A percentile compares a stretch with the other conserved stretches of the same genome.
Evolutionary conservation across 2,797 vertebrate genomes (phyloP).

Genomic region (Rhynchotus rufescens): DNA sequence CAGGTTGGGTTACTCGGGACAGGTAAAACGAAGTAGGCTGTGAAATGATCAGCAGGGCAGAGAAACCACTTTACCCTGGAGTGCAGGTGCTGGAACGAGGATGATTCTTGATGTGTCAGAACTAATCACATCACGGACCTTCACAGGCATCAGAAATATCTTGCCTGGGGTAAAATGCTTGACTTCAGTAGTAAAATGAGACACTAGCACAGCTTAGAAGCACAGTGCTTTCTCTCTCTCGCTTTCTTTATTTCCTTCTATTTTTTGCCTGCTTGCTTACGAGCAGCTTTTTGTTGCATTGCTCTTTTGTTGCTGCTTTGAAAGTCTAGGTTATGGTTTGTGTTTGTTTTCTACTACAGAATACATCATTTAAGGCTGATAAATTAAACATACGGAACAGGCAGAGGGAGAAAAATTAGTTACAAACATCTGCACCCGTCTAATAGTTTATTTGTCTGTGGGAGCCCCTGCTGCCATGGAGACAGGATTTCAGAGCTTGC

Average conservation of each 20-base stretch:
- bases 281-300: slow-evolving; percentile 15
- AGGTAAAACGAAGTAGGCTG: background rate
- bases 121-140: slow-evolving; percentile 55
- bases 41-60: background rate
- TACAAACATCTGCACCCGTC: slow-evolving; percentile 46
- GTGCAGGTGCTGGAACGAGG: slow-evolving; percentile 1
- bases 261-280: background rate
- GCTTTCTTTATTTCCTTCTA: background rate
- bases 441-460: slow-evolving; percentile 35
- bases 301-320: slow-evolving; percentile 8
- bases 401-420: slow-evolving; percentile 52
- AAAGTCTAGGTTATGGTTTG: slow-evolving; percentile 30
- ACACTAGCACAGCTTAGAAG: background rate
- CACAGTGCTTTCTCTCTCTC: background rate
- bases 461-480: slow-evolving; percentile 61
- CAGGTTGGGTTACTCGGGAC: background rate
- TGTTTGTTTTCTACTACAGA: slow-evolving; percentile 58
- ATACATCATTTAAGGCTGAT: slow-evolving; percentile 58
- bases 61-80: background rate
- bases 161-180: slow-evolving; percentile 27
- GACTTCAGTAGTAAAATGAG: slow-evolving; percentile 33
- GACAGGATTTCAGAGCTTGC: slow-evolving; percentile 11
- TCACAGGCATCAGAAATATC: slow-evolving; percentile 15
- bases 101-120: background rate
- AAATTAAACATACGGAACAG: slow-evolving; percentile 54